Base-by-base conservation (phyloP, 2,113 vertebrate genomes). In the Tetrao urogallus region DNA sequence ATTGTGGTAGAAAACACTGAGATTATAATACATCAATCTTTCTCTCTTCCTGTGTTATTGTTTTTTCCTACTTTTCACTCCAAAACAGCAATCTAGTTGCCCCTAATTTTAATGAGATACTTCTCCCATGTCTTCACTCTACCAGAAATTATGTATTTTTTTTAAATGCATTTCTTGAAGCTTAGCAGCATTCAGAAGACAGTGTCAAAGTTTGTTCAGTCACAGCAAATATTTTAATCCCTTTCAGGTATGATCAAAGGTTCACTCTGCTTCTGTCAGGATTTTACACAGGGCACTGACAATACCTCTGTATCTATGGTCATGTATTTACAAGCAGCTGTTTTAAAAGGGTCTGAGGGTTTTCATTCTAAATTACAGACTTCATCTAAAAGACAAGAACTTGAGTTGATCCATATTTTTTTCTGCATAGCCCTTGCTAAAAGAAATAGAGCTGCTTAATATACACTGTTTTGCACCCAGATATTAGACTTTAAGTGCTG, bases 81-180 rank as follows among this genome's bases (percentile, higher is more conserved):
- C 66, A 50, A 61, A 80, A n/a, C 42, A 61, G 24, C 8, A 92
- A 38, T 57, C 12, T 22, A 67, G n/a, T 66, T 69, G 30, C 40
- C 22, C 7, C 6, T 58, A 22, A 1, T 60, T 85, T 81, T 61
- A 81, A 74, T 42, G 6, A 70, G n/a, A 82, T 27, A 71, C 4
- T 8, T 79, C 16, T 89, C 30, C 28, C 54, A 24, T 8, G 6
- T 48, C 36, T 95, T 80, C 58, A 43, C 13, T 42, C 7, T 20
- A 71, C 11, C 50, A 90, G 84, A 86, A 61, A 86, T 76, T 60
- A 92, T 74, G 42, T 52, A 52, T 82, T 92, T 47, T 58, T 85
- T 67, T 1, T 25, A 78, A 78, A 50, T 77, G n/a, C 2, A 66
- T 89, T 90, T 93, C 14, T 78, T 66, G 42, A 93, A 81, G 40